Evolutionary conservation across 1,140 invertebrate species (phyloP).

Genomic region (Aphelenchoides avenae): DNA sequence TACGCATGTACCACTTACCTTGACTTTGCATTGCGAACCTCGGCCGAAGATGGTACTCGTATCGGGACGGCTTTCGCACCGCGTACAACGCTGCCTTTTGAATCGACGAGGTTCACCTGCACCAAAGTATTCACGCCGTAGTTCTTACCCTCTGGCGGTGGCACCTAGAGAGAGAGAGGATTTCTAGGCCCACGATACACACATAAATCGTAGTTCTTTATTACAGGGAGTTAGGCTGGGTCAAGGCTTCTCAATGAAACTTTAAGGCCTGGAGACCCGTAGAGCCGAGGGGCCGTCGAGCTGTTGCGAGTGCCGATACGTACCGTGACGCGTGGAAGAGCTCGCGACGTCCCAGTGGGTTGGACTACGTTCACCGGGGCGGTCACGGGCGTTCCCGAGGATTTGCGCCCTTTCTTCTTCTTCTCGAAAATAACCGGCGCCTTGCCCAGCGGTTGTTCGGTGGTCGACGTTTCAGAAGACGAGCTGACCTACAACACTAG

Average conservation of each 20-base stretch:
- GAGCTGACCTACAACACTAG: slow-evolving; percentile 40
- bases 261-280: too few species aligned
- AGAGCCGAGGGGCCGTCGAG: too few species aligned
- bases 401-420: neutral
- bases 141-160: slow-evolving; percentile 33
- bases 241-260: too few species aligned
- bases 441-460: neutral
- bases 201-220: too few species aligned
- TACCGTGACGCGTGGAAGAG: too few species aligned
- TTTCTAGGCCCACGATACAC: too few species aligned
- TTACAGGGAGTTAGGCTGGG: too few species aligned
- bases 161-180: slow-evolving; percentile 6
- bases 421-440: slow-evolving; percentile 23
- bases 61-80: slow-evolving; percentile 36
- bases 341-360: slow-evolving; percentile 11
- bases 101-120: slow-evolving; percentile 49
- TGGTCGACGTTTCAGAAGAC: neutral
- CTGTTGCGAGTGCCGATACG: too few species aligned
- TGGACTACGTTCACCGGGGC: slow-evolving; percentile 7
- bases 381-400: slow-evolving; percentile 7
- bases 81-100: slow-evolving; percentile 32
- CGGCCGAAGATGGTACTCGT: slow-evolving; percentile 8
- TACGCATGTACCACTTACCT: neutral
- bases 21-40: slow-evolving; percentile 28
- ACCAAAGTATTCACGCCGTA: slow-evolving; percentile 44